These are phyloP conservation scores for Coryphaenoides rupestris DNA, from an alignment of 2,113 vertebrate species.

Conservation along the genomic window DNA sequence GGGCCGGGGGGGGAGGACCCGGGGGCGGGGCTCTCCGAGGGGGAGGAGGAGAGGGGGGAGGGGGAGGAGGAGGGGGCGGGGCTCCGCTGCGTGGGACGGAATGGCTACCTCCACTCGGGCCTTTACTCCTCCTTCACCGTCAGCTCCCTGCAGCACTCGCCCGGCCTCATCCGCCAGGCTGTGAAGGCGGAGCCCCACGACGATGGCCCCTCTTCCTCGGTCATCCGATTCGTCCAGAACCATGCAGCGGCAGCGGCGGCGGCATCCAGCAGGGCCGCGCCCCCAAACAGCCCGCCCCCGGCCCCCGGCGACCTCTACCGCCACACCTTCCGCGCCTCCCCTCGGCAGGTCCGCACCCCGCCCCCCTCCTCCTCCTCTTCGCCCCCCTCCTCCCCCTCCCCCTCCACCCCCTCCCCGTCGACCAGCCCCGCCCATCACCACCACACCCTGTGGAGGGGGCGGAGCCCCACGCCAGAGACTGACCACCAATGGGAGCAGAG, in stretches of 20 bases:
- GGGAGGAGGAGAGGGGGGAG: constrained; percentile 68
- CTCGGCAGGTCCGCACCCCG: constrained; percentile 54
- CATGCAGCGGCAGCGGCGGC: constrained; percentile 65
- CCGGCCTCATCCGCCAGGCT: constrained; percentile 79
- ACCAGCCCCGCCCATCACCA: constrained; percentile 63
- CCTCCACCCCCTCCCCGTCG: constrained; percentile 59
- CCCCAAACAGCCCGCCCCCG: too few species aligned
- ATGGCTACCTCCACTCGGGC: constrained; percentile 88
- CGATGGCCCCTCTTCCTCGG: constrained; percentile 82
- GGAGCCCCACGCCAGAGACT: constrained; percentile 77
- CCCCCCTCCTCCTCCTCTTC: constrained; percentile 55
- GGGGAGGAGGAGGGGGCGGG: constrained; percentile 72
- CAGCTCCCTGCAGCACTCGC: constrained; percentile 84
- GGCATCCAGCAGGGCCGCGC: too few species aligned
- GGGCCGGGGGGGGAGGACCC: constrained; percentile 56
- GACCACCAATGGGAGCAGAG: constrained; percentile 73
- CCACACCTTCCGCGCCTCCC: constrained; percentile 69
- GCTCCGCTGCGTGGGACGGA: constrained; percentile 77
- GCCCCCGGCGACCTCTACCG: too few species aligned
- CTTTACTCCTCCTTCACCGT: constrained; percentile 92
- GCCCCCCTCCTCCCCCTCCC: constrained; percentile 71
- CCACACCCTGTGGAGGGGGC: constrained; percentile 56
- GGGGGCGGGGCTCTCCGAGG: constrained; percentile 60
- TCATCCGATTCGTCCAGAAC: constrained; percentile 91
- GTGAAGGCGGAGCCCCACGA: constrained; percentile 69